These are phyloP conservation scores for Synanthedon andrenaeformis DNA, from an alignment of 2,888 invertebrate species.

Conservation along the genomic window DNA sequence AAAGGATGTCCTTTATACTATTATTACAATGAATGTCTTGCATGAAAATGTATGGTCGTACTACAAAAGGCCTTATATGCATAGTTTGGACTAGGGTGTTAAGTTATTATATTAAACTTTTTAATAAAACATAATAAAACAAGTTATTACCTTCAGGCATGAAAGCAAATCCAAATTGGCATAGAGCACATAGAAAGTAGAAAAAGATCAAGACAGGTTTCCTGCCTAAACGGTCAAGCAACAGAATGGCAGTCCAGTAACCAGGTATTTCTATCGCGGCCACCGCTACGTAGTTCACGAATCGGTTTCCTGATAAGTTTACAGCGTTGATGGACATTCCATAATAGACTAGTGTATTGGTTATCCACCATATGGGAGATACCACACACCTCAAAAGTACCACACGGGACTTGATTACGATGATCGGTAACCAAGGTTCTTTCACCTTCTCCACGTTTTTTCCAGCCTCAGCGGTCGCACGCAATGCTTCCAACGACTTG, in stretches of 20 bases:
- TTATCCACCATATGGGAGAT: constrained; percentile 75
- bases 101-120: no score
- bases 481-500: constrained; percentile 55
- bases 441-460: constrained; percentile 31
- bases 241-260: constrained; percentile 72
- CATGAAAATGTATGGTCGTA: no score
- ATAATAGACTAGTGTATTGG: constrained; percentile 78
- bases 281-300: constrained; percentile 76
- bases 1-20: no score
- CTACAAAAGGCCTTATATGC: no score
- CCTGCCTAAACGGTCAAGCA: constrained; percentile 74
- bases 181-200: constrained; percentile 73
- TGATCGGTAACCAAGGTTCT: constrained; percentile 39
- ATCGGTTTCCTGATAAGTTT: constrained; percentile 74
- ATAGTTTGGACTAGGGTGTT: no score
- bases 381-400: constrained; percentile 40
- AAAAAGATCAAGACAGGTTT: constrained; percentile 72
- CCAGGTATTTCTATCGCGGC: constrained; percentile 79
- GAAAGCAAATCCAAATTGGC: constrained; percentile 73
- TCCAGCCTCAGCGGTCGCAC: constrained; percentile 41
- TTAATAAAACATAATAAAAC: no score
- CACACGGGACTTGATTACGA: constrained; percentile 36
- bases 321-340: constrained; percentile 78
- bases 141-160: constrained; percentile 56
- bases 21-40: no score